phyloP scores from a whole-genome alignment of 2,113 vertebrate genomes.

The Hippocampus mohnikei region DNA sequence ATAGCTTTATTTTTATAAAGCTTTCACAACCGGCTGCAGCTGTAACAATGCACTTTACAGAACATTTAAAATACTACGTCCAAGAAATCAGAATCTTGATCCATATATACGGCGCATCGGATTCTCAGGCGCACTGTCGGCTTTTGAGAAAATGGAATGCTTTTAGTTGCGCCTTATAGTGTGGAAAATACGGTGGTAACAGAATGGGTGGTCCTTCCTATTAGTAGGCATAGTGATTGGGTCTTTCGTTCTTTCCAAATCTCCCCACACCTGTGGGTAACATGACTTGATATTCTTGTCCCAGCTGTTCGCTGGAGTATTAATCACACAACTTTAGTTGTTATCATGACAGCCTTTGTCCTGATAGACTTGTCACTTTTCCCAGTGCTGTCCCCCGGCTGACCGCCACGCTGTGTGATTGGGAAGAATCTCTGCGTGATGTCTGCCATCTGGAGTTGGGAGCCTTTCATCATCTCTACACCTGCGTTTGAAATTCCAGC shows the following conservation, averaged over 20 bases:
- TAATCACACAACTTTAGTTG: neutral
- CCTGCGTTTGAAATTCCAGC: constrained; percentile 42
- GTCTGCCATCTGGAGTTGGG: constrained; percentile 58
- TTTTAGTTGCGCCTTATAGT: too few relatives aligned
- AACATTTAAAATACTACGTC: too few relatives aligned
- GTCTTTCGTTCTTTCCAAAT: neutral
- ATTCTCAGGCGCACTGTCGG: too few relatives aligned
- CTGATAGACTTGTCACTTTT: constrained; percentile 30
- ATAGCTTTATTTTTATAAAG: too few relatives aligned
- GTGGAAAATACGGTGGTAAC: neutral
- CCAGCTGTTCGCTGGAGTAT: neutral
- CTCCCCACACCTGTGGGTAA: neutral
- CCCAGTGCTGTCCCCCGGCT: constrained; percentile 28
- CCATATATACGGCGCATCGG: too few relatives aligned
- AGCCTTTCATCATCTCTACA: constrained; percentile 46
- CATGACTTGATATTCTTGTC: neutral
- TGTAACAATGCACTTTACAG: too few relatives aligned
- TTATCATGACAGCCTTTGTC: neutral
- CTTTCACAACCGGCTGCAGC: too few relatives aligned
- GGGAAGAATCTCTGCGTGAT: constrained; percentile 41
- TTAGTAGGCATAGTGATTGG: neutral
- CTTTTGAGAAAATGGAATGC: too few relatives aligned
- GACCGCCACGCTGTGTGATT: constrained; percentile 28
- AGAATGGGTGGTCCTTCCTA: neutral
- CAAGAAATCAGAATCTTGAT: too few relatives aligned